Percentiles rank a stretch among this genome's conserved stretches.
Evolutionary conservation across 2,113 vertebrate species (phyloP).

Genomic region (Protobothrops mucrosquamatus): DNA sequence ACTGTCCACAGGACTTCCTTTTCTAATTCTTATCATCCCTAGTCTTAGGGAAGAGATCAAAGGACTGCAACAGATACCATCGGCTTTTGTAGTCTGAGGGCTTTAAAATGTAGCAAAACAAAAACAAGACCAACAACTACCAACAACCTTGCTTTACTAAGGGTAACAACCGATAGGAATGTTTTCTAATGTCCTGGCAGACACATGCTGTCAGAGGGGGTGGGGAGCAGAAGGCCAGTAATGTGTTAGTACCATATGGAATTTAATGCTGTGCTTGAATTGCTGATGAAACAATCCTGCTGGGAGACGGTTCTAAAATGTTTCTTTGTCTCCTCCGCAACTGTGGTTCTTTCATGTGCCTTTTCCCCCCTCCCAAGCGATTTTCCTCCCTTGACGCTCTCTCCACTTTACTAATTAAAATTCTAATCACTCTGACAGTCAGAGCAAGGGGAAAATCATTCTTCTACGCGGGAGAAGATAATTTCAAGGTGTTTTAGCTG

Average conservation of each 20-base stretch:
- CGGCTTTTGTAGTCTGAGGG: slow-evolving; percentile 17
- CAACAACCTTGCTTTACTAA: slow-evolving; percentile 29
- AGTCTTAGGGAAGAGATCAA: slow-evolving; percentile 44
- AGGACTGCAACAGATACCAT: slow-evolving; percentile 17
- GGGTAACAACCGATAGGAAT: slow-evolving; percentile 49
- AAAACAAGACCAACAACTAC: neutral
- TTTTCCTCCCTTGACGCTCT: slow-evolving; percentile 57
- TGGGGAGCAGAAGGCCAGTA: slow-evolving; percentile 35
- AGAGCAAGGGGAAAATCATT: slow-evolving; percentile 58
- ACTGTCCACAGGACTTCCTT: slow-evolving; percentile 24
- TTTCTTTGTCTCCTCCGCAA: slow-evolving; percentile 66
- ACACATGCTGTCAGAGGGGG: slow-evolving; percentile 14
- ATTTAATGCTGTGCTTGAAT: slow-evolving; percentile 22
- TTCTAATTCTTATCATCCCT: slow-evolving; percentile 7
- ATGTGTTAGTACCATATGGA: slow-evolving; percentile 23
- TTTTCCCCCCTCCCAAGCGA: slow-evolving; percentile 36
- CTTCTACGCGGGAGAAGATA: slow-evolving; percentile 72
- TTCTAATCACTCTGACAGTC: slow-evolving; percentile 79
- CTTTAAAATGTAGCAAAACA: slow-evolving; percentile 3
- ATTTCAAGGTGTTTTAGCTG: slow-evolving; percentile 80
- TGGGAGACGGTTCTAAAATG: slow-evolving; percentile 31
- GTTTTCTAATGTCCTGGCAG: slow-evolving; percentile 25
- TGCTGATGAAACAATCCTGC: slow-evolving; percentile 44
- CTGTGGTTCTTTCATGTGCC: slow-evolving; percentile 65
- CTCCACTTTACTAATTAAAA: slow-evolving; percentile 77